A percentile compares a stretch with the other conserved stretches of the same genome.
phyloP scores from a whole-genome alignment of 2,797 vertebrate species.

The Cynodonichthys magdalenae region DNA sequence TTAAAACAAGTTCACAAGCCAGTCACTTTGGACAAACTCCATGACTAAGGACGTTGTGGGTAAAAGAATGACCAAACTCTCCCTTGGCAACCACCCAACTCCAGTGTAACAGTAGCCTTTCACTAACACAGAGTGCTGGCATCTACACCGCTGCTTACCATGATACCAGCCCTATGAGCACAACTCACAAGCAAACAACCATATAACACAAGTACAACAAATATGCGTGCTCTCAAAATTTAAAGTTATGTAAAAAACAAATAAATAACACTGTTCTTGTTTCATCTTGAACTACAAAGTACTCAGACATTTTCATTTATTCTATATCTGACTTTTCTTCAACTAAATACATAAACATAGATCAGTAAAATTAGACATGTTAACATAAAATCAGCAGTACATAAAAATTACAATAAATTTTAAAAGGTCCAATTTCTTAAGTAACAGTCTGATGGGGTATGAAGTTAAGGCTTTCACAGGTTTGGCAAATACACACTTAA shows the following conservation, averaged over 20 bases:
- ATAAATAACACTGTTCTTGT: not conserved
- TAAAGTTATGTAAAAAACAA: constrained; percentile 1
- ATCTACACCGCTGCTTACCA: constrained; percentile 58
- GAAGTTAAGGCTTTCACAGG: not conserved
- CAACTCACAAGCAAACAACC: constrained; percentile 30
- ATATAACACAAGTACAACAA: constrained; percentile 18
- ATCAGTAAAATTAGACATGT: not conserved
- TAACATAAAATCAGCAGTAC: not conserved
- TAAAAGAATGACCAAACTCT: constrained; percentile 68
- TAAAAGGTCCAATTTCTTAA: not conserved
- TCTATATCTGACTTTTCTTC: constrained; percentile 2
- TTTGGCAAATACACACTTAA: not conserved
- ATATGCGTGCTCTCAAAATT: constrained; percentile 3
- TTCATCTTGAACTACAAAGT: not conserved
- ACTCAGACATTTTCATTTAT: not conserved
- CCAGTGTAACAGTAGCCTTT: constrained; percentile 56
- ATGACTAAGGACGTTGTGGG: constrained; percentile 32
- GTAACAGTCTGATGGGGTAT: not conserved
- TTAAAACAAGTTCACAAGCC: not conserved
- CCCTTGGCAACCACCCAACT: constrained; percentile 62
- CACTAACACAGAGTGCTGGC: constrained; percentile 61
- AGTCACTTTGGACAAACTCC: not conserved
- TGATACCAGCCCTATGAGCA: constrained; percentile 13
- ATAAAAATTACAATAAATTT: not conserved
- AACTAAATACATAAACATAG: not conserved